Conservation (phyloP, 2,113 vertebrate species). For the Ondatra zibethicus region DNA sequence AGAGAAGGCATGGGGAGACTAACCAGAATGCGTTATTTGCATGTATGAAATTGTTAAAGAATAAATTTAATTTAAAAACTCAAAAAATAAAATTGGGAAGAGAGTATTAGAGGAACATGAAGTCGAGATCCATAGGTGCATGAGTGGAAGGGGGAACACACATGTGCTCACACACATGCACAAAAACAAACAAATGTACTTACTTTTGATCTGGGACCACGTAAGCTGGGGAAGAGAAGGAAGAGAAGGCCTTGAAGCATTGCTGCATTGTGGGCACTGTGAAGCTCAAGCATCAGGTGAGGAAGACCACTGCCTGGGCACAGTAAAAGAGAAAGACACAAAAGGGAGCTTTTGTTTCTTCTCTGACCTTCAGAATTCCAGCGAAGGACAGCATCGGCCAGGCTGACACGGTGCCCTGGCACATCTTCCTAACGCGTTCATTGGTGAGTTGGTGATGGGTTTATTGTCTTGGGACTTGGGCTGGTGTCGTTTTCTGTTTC, state of each 20-base stretch:
- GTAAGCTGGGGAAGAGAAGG: background rate
- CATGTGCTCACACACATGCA: background rate
- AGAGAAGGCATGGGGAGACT: no score
- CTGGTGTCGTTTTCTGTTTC: slow-evolving; percentile 52
- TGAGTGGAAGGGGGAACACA: background rate
- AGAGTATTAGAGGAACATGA: background rate
- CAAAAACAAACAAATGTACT: background rate
- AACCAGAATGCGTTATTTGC: background rate
- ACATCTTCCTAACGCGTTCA: slow-evolving; percentile 18
- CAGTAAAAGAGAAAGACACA: background rate
- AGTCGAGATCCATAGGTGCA: background rate
- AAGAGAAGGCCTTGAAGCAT: background rate
- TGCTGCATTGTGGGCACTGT: no score
- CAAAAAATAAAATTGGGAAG: background rate
- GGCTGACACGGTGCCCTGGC: background rate
- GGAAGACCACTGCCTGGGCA: background rate
- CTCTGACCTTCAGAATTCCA: background rate
- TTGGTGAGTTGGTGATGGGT: slow-evolving; percentile 1
- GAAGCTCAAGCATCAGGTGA: background rate
- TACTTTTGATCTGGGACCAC: background rate
- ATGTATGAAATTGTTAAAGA: background rate
- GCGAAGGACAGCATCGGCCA: background rate
- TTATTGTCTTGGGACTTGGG: slow-evolving; percentile 29
- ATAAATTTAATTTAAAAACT: no score
- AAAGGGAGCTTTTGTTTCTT: background rate